A percentile compares a stretch with the other conserved stretches of the same genome.
phyloP scores from a whole-genome alignment of 1,140 invertebrate genomes.

The Drosophila teissieri region DNA sequence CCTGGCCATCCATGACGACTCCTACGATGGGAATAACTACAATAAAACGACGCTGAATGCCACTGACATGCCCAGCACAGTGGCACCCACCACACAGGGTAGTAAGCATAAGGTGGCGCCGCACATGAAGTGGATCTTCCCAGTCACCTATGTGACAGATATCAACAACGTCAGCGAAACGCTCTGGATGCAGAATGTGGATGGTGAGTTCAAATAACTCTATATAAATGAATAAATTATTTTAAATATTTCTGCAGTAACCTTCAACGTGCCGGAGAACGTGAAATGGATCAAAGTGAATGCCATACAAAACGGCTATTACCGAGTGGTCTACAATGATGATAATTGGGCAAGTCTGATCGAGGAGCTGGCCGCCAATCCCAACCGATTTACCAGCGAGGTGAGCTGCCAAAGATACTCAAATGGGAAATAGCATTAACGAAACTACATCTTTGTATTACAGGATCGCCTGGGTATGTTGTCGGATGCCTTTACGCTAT shows the following conservation, averaged over 20 bases:
- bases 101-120: slow-evolving; percentile 61
- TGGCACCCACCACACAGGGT: slow-evolving; percentile 62
- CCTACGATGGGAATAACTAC: slow-evolving; percentile 80
- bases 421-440: neutral
- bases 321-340: slow-evolving; percentile 93
- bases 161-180: slow-evolving; percentile 79
- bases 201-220: slow-evolving; percentile 51
- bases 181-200: slow-evolving; percentile 81
- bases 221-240: too few relatives aligned
- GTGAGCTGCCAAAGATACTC: slow-evolving; percentile 13
- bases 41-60: slow-evolving; percentile 65
- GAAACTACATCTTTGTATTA: neutral
- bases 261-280: slow-evolving; percentile 87
- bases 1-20: slow-evolving; percentile 84
- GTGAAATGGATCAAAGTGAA: slow-evolving; percentile 94
- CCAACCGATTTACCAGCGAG: slow-evolving; percentile 87
- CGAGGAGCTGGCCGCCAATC: slow-evolving; percentile 88
- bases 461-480: slow-evolving; percentile 90
- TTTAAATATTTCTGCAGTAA: slow-evolving; percentile 84
- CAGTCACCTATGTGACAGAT: slow-evolving; percentile 81
- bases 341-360: slow-evolving; percentile 91
- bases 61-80: slow-evolving; percentile 72
- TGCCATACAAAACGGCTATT: slow-evolving; percentile 94
- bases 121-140: slow-evolving; percentile 82
- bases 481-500: slow-evolving; percentile 91